Evolutionary conservation across 2,797 vertebrate species (phyloP), one percentile per base, ranked within the genome.

Genomic region (Rhinogobio ventralis): DNA sequence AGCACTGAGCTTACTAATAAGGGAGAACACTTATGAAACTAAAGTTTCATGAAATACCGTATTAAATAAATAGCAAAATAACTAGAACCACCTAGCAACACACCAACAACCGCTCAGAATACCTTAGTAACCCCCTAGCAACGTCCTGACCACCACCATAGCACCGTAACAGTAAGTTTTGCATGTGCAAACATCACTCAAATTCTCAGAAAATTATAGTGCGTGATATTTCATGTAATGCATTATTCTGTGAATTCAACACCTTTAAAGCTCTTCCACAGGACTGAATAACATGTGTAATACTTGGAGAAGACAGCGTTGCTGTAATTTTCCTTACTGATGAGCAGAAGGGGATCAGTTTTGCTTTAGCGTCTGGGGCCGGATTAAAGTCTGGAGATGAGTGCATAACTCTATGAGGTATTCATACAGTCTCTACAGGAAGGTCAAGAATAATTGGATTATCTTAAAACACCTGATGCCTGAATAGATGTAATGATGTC

Each of bases 371-470:
- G 82, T 84, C 66, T 84, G 74, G 25, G 66, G 8, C 25, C 11
- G 51, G 82, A 84, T 84, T 84, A 84, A 78, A 30, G 51, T 69
- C 64, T 45, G 74, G 25, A 39, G 45, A 83, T 2, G 33, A 51
- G 71, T 66, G 60, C 57, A 75, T 49, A 74, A 49, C 15, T 1
- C 60, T 67, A 66, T 62, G 69, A 64, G 33, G 19, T 60, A 46
- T 64, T 82, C 68, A 72, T 15, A 60, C 23, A 72, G 60, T 77
- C 62, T 77, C 82, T n/a, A 10, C 64, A 78, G 82, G 73, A 83
- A 76, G 82, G 74, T 84, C 64, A 71, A 49, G 51, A 78, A 71
- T 84, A 84, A 84, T 71, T 78, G 82, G 82, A 84, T 84, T 69
- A 84, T 60, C 51, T 69, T 67, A 25, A 84, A 78, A 77, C 73